Evolutionary conservation across 2,797 vertebrate genomes (phyloP).

Genomic region (Chrysolophus pictus): DNA sequence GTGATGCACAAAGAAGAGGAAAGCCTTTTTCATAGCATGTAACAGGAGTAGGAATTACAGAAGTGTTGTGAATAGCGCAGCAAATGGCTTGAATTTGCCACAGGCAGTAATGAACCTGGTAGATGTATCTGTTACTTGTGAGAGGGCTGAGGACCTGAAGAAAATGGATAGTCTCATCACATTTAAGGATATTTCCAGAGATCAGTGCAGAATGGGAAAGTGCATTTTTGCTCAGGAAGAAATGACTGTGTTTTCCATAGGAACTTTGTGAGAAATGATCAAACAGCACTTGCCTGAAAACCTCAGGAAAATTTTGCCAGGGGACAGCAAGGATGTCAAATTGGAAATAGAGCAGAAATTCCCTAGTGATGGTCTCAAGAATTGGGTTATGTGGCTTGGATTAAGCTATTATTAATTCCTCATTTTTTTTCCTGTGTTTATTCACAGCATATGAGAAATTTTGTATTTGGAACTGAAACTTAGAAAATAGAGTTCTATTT

Average conservation of each 20-base stretch:
- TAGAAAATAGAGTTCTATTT: background rate
- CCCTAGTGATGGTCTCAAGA: background rate
- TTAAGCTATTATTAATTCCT: background rate
- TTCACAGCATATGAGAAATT: background rate
- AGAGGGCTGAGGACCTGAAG: background rate
- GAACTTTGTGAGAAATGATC: background rate
- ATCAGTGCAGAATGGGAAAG: background rate
- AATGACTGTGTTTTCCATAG: background rate
- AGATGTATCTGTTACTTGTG: fast-evolving
- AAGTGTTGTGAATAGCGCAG: background rate
- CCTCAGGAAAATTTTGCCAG: background rate
- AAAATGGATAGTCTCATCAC: background rate
- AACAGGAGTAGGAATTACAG: background rate
- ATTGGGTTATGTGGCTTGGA: background rate
- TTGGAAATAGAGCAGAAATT: background rate
- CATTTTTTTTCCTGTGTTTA: background rate
- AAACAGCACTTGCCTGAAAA: background rate
- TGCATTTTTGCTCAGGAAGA: background rate
- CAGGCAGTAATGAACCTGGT: background rate
- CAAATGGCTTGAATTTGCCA: background rate
- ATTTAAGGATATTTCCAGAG: background rate
- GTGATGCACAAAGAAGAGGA: background rate
- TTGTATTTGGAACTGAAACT: background rate
- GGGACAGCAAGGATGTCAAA: background rate
- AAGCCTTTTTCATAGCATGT: background rate